Conservation (phyloP, 2,113 vertebrate genomes). For the Microtus pennsylvanicus region DNA sequence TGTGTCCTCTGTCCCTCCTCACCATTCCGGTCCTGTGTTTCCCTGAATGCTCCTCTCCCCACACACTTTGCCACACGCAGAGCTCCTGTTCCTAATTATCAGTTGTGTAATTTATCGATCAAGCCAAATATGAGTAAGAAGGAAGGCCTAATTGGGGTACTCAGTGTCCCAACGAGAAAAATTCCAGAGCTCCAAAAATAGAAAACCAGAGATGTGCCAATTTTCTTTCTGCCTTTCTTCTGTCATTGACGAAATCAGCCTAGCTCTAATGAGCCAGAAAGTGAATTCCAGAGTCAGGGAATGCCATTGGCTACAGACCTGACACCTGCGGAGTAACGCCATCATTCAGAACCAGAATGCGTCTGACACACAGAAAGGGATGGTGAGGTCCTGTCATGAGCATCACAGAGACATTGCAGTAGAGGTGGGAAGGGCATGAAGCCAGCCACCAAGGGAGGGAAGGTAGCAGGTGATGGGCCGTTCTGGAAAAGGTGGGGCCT, state of each 20-base stretch:
- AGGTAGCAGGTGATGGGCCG: neutral
- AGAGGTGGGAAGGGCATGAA: constrained; percentile 63
- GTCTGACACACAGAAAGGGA: constrained; percentile 72
- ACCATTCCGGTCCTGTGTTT: neutral
- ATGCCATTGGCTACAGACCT: constrained; percentile 69
- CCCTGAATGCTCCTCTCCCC: neutral
- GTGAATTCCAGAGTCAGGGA: constrained; percentile 83
- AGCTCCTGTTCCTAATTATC: constrained; percentile 78
- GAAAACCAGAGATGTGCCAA: constrained; percentile 76
- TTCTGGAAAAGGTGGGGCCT: neutral
- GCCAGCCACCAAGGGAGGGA: constrained; percentile 23
- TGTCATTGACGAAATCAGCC: constrained; percentile 82
- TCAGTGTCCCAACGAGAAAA: constrained; percentile 78
- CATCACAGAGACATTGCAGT: constrained; percentile 65
- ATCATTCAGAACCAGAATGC: constrained; percentile 72
- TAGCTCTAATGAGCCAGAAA: constrained; percentile 80
- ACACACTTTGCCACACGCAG: neutral
- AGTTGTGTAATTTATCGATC: constrained; percentile 81
- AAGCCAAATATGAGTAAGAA: constrained; percentile 80
- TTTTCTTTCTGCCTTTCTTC: constrained; percentile 70
- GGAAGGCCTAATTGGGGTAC: constrained; percentile 75
- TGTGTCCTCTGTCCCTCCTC: neutral
- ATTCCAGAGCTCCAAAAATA: constrained; percentile 83
- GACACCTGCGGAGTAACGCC: constrained; percentile 77
- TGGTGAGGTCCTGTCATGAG: constrained; percentile 73